These are phyloP conservation scores for Nothobranchius furzeri DNA, from an alignment of 2,113 vertebrate genomes.

Conservation along the genomic window DNA sequence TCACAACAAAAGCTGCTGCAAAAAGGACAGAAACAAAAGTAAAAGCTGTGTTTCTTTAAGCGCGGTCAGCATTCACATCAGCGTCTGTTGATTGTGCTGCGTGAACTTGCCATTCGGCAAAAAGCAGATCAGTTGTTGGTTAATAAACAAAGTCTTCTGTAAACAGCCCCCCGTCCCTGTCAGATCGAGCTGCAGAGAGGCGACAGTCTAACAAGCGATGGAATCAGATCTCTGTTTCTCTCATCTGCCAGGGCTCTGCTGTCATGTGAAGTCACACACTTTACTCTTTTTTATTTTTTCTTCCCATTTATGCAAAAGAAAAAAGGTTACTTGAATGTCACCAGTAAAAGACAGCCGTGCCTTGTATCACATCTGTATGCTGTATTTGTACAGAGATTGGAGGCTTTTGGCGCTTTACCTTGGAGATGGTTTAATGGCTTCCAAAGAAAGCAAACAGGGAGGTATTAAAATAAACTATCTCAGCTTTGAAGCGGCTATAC, in stretches of 20 bases:
- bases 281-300: constrained; percentile 68
- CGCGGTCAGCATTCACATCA: constrained; percentile 12
- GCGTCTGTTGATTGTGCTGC: constrained; percentile 43
- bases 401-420: constrained; percentile 63
- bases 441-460: constrained; percentile 29
- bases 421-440: constrained; percentile 46
- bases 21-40: background rate
- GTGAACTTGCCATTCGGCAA: constrained; percentile 52
- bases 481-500: constrained; percentile 51
- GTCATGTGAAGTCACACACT: constrained; percentile 58
- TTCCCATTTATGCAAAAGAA: constrained; percentile 69
- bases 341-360: constrained; percentile 66
- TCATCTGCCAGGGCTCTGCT: constrained; percentile 58
- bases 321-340: constrained; percentile 82
- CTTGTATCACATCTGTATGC: constrained; percentile 64
- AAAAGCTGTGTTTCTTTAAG: constrained; percentile 13
- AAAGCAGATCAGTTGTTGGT: constrained; percentile 60
- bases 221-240: constrained; percentile 60
- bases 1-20: constrained; percentile 33
- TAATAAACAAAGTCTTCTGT: constrained; percentile 61
- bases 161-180: constrained; percentile 51
- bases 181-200: constrained; percentile 53
- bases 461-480: constrained; percentile 47
- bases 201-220: constrained; percentile 64
- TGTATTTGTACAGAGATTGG: constrained; percentile 71